phyloP scores from a whole-genome alignment of 2,797 vertebrate genomes.

The Salmo trutta region DNA sequence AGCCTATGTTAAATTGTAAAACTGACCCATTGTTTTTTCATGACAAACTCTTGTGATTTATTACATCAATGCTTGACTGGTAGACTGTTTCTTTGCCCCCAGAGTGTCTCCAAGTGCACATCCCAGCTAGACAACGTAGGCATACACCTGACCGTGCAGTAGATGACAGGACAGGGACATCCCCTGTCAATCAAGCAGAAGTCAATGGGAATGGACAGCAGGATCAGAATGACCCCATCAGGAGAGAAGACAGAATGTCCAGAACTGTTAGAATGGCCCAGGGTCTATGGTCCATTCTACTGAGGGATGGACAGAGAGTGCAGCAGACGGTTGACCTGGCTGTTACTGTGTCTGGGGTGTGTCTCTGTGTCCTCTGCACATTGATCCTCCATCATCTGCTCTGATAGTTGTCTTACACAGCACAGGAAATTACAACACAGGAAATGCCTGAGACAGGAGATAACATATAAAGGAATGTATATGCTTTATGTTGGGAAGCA shows the following conservation, averaged over 20 bases:
- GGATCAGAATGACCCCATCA: conserved; percentile 34
- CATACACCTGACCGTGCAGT: background rate
- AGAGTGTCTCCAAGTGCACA: conserved; percentile 29
- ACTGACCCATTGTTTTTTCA: background rate
- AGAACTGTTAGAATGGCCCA: conserved; percentile 18
- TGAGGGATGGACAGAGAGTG: conserved; percentile 31
- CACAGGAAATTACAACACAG: background rate
- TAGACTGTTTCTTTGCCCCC: background rate
- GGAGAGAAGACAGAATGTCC: conserved; percentile 6
- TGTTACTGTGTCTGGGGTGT: conserved; percentile 49
- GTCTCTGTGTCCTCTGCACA: conserved; percentile 59
- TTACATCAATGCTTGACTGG: background rate
- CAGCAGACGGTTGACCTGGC: conserved; percentile 52
- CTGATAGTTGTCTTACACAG: conserved; percentile 36
- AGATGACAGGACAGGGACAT: conserved; percentile 20
- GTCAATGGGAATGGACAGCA: conserved; percentile 26
- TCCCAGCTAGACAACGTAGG: conserved; percentile 15
- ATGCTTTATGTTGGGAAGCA: background rate
- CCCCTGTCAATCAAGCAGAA: conserved; percentile 27
- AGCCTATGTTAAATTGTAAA: background rate
- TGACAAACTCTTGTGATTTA: background rate
- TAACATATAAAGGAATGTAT: background rate
- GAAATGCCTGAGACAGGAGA: background rate
- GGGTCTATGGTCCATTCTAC: conserved; percentile 18
- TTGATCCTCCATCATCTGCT: conserved; percentile 66